Percentiles rank a stretch among this genome's conserved stretches.
Evolutionary conservation across 2,113 vertebrate species (phyloP).

Genomic region (Erythrolamprus reginae): DNA sequence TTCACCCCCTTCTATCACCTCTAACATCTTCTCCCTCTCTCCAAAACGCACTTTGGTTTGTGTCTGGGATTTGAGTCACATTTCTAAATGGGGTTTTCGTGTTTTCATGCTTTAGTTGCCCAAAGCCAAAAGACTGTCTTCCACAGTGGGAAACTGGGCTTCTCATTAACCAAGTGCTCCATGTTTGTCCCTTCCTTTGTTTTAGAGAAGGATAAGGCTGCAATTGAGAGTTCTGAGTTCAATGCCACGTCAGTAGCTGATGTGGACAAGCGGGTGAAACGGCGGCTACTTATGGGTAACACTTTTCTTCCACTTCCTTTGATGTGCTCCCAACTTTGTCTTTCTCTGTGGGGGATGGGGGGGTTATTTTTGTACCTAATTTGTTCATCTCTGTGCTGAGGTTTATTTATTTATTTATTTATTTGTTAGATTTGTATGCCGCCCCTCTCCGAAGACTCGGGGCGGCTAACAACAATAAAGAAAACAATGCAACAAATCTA

Average conservation of each 20-base stretch:
- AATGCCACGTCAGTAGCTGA: constrained; percentile 99
- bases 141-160: constrained; percentile 87
- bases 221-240: constrained; percentile 99
- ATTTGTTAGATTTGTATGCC: too few relatives aligned
- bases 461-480: too few relatives aligned
- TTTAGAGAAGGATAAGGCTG: constrained; percentile 99
- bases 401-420: too few relatives aligned
- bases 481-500: too few relatives aligned
- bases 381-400: constrained; percentile 47
- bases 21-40: constrained; percentile 36
- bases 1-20: constrained; percentile 29
- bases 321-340: constrained; percentile 86
- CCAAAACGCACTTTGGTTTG: constrained; percentile 56
- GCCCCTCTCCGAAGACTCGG: too few relatives aligned
- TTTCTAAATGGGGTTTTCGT: constrained; percentile 81
- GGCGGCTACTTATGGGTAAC: constrained; percentile 99
- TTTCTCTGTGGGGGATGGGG: constrained; percentile 52
- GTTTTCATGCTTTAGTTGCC: constrained; percentile 75
- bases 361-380: constrained; percentile 50
- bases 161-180: constrained; percentile 98
- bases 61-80: constrained; percentile 77
- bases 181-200: constrained; percentile 99
- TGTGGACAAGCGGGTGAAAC: constrained; percentile 99
- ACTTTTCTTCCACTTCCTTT: constrained; percentile 99
- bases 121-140: constrained; percentile 81